A percentile compares a stretch with the other conserved stretches of the same genome.
Conservation (phyloP, 2,888 invertebrate genomes). For the Eudasyphora cyanicolor region DNA sequence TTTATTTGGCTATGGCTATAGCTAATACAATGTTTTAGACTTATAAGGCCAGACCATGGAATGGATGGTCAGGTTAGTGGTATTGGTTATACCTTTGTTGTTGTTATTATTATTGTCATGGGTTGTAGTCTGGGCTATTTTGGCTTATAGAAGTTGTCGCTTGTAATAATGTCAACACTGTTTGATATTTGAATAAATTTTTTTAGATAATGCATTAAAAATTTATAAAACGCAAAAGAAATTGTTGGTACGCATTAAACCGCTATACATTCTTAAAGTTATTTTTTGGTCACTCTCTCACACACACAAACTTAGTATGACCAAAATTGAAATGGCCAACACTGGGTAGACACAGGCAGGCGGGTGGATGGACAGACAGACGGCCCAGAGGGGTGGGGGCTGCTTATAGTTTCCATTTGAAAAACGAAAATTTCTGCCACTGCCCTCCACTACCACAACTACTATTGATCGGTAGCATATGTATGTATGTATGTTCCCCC, state of each 20-base stretch:
- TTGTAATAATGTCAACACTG: constrained; percentile 13
- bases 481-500: background rate
- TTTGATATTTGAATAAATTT: constrained; percentile 54
- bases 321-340: no score
- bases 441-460: no score
- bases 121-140: no score
- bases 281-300: constrained; percentile 3
- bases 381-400: background rate
- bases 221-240: constrained; percentile 47
- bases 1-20: constrained; percentile 62
- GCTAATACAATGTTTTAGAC: constrained; percentile 29
- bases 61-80: background rate
- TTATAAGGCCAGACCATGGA: constrained; percentile 38
- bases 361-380: background rate
- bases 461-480: background rate
- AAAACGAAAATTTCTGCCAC: constrained; percentile 4
- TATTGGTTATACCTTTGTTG: constrained; percentile 1
- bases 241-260: constrained; percentile 38
- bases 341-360: no score
- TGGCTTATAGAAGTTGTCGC: constrained; percentile 34
- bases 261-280: constrained; percentile 60
- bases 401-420: constrained; percentile 6
- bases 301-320: background rate
- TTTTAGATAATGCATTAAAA: constrained; percentile 48
- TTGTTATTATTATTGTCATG: constrained; percentile 47